These are phyloP conservation scores for Acanthococcus lagerstroemiae DNA, from an alignment of 2,888 invertebrate genomes.

Conservation along the genomic window DNA sequence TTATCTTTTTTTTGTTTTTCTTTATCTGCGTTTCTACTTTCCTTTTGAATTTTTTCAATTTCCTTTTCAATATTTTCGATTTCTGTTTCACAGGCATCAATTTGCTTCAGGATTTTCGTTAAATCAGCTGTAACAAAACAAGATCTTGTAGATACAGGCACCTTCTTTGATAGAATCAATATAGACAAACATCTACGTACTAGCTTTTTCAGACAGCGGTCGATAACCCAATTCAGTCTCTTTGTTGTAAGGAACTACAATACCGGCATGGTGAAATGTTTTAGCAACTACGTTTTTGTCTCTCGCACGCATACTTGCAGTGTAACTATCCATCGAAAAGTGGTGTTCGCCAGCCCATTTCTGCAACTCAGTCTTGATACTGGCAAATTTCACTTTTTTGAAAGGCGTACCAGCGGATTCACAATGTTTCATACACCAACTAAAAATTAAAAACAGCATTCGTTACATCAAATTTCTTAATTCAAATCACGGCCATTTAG, in stretches of 20 bases:
- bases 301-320: constrained; percentile 52
- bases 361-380: constrained; percentile 53
- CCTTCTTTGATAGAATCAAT: constrained; percentile 4
- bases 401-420: constrained; percentile 51
- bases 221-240: constrained; percentile 79
- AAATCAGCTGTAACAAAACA: constrained; percentile 42
- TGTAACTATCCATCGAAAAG: constrained; percentile 47
- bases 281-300: constrained; percentile 54
- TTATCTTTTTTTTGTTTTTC: no score
- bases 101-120: constrained; percentile 54
- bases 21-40: no score
- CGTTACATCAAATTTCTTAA: background rate
- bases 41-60: no score
- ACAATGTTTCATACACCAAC: constrained; percentile 48
- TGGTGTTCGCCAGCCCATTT: constrained; percentile 52
- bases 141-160: no score
- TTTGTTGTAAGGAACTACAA: constrained; percentile 73
- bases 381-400: constrained; percentile 49
- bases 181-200: constrained; percentile 41
- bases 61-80: no score
- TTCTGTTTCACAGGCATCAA: constrained; percentile 51
- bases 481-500: no score
- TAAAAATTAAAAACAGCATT: constrained; percentile 35
- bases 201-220: constrained; percentile 56
- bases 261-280: constrained; percentile 68